Evolutionary conservation across 2,888 invertebrate species (phyloP), one percentile per base, ranked within the genome.

Genomic region (Helicoverpa assulta): DNA sequence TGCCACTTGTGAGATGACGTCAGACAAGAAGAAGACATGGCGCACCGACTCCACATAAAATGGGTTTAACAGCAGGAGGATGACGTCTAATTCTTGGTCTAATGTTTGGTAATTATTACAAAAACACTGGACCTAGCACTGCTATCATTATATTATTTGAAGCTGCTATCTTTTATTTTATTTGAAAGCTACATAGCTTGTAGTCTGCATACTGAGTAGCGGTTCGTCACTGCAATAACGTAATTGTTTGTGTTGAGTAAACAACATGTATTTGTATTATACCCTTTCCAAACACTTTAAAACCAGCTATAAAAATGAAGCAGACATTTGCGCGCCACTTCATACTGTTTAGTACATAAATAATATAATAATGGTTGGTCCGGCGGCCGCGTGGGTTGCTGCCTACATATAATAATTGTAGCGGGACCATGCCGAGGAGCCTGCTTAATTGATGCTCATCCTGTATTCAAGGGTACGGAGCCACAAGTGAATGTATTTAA

Each of bases 401-500:
- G 47, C 73, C 47, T 86, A 60, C 69, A 62, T 67, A 75, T 73
- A 72, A 80, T 81, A 81, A 82, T 80, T 81, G 72, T 63, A 77
- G 69, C 82, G 83, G 71, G 84, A 74, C 81, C 78, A 83, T 80
- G 87, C 84, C 85, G 86, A 87, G 87, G 76, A 87, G 84, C 82
- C 85, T 90, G 85, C 88, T 84, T 92, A 93, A 92, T 93, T 92
- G 91, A 91, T 91, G 90, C 89, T 91, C 91, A 91, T 91, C 88
- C 88, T 86, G 84, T 89, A 92, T 92, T 92, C 91, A 91, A 90
- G 90, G 92, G 91, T 89, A 89, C 86, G 88, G 86, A 89, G 90
- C 87, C 89, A 88, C 87, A 86, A 88, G 88, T 88, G 87, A 90
- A 88, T 85, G 88, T 83, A 88, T 86, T 83, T 91, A 91, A 77